Evolutionary conservation across 2,113 vertebrate species (phyloP).

Genomic region (Muntiacus muntjak): DNA sequence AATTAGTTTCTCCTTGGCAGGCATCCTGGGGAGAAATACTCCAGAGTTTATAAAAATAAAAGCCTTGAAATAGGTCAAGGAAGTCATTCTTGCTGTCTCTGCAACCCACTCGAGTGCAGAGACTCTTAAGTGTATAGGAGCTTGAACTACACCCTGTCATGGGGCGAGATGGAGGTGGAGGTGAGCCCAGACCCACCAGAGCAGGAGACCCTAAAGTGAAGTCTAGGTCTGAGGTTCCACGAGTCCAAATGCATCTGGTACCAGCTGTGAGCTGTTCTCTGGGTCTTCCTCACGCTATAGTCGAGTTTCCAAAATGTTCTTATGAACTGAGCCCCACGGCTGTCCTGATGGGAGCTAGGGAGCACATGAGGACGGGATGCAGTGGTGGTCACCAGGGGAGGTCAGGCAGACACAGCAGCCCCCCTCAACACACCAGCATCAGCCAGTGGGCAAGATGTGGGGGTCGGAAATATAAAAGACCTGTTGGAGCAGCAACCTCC

Average conservation of each 20-base stretch:
- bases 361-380: not conserved
- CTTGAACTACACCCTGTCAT: not conserved
- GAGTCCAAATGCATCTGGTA: rapidly evolving
- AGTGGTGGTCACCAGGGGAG: rapidly evolving
- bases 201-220: not conserved
- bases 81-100: not conserved
- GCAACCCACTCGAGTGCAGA: not conserved
- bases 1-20: not conserved
- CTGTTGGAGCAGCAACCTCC: not conserved
- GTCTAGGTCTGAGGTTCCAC: not conserved
- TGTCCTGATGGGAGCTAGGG: not conserved
- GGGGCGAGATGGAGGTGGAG: not conserved
- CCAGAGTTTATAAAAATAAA: not conserved
- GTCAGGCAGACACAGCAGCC: not conserved
- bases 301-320: not conserved
- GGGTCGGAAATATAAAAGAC: not conserved
- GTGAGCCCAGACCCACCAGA: not conserved
- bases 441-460: not conserved
- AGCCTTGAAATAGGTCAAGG: not conserved
- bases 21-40: not conserved
- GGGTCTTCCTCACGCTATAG: not conserved
- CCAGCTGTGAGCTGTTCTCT: not conserved
- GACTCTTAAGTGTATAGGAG: not conserved
- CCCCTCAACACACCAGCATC: not conserved
- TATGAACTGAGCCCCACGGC: not conserved